Evolutionary conservation across 2,113 vertebrate genomes (phyloP), one percentile per base, ranked within the genome.

Genomic region (Tetraodon nigroviridis): DNA sequence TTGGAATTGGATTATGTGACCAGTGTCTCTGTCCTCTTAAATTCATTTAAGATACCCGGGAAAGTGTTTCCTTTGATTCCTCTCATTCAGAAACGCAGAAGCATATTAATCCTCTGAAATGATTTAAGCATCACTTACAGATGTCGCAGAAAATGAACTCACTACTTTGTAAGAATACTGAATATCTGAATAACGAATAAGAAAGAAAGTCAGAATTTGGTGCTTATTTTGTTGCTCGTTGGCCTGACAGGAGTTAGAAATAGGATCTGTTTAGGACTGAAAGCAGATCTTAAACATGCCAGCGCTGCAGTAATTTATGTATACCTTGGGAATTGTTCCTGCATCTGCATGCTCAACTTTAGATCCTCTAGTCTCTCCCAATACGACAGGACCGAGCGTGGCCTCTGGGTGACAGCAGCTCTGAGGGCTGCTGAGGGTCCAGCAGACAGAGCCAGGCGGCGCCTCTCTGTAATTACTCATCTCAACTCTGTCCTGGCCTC

Each of bases 291-390:
- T 19, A 19, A 32, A 20, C 64, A 78, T 72, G 73, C 53, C 56
- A 76, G 48, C 64, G 61, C 64, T 14, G 55, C 64, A 18, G 51
- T 79, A 58, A 71, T 73, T 71, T 19, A 79, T 79, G 18, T 57
- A 76, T 41, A 70, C 46, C 56, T 29, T 58, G 75, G 71, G 81
- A 81, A 24, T 66, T 29, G 22, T 53, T 55, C 55, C 21, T 41
- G 14, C 14, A 20, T 68, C 57, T 58, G 48, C 67, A 51, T 51
- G 20, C 71, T 74, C 47, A 19, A 8, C 53, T 64, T 49, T 44
- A 42, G 46, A 75, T 84, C 72, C 57, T 55, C 61, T 64, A 81
- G 82, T 86, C 80, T 64, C 61, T 79, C 65, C 78, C 77, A 79
- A 64, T 70, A 47, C 19, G 49, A 22, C 24, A 11, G 5, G 1